These are phyloP conservation scores for Drosophila demipolita DNA, from an alignment of 2,888 invertebrate species.

Conservation along the genomic window DNA sequence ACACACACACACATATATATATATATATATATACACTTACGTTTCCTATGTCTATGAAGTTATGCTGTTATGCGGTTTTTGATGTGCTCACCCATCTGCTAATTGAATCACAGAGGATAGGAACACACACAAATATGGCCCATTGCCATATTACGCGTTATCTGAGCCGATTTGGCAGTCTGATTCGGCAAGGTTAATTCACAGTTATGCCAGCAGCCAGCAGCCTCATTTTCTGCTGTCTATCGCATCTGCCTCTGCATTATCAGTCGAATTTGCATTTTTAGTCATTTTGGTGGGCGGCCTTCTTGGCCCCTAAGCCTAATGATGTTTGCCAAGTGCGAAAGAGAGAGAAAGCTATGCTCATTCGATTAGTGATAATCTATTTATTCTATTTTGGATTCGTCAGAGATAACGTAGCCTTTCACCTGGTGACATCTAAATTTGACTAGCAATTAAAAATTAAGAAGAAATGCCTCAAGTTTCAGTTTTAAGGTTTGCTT, in stretches of 20 bases:
- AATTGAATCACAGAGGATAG: constrained; percentile 64
- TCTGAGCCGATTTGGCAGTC: constrained; percentile 61
- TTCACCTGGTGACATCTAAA: background rate
- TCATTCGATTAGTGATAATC: constrained; percentile 9
- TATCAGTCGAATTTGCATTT: constrained; percentile 37
- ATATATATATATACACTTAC: constrained; percentile 19
- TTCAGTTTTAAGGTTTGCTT: too few relatives aligned
- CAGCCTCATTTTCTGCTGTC: constrained; percentile 27
- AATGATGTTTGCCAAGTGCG: constrained; percentile 26
- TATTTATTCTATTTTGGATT: background rate
- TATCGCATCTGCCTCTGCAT: constrained; percentile 40
- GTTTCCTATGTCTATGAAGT: constrained; percentile 62
- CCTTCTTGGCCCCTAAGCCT: constrained; percentile 13
- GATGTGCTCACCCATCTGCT: constrained; percentile 37
- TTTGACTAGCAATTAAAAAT: background rate
- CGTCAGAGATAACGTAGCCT: background rate
- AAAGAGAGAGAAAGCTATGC: background rate
- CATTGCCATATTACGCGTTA: constrained; percentile 33
- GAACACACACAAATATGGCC: constrained; percentile 24
- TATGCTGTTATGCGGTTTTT: constrained; percentile 52
- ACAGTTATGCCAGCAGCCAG: constrained; percentile 40
- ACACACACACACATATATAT: background rate
- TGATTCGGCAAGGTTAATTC: constrained; percentile 72
- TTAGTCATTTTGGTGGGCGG: constrained; percentile 1
- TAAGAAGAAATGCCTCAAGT: too few relatives aligned